phyloP scores from a whole-genome alignment of 2,797 vertebrate species.

The Oophaga sylvatica region DNA sequence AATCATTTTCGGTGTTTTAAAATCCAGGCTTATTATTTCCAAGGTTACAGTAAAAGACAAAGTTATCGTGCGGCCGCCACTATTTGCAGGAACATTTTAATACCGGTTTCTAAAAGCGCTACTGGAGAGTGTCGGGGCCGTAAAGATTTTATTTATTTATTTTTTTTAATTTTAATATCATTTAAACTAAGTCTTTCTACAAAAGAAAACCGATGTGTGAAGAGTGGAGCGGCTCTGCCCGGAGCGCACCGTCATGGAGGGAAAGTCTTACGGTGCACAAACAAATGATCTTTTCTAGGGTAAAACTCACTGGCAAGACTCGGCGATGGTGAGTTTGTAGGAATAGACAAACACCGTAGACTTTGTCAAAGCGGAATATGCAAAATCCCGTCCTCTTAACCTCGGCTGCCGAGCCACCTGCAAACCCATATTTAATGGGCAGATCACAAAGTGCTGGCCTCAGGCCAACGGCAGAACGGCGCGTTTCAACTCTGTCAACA shows the following conservation, averaged over 20 bases:
- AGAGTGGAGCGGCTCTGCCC: slow-evolving; percentile 32
- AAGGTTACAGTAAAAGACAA: slow-evolving; percentile 32
- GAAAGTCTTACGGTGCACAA: slow-evolving; percentile 67
- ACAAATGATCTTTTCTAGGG: slow-evolving; percentile 64
- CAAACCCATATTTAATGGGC: slow-evolving; percentile 78
- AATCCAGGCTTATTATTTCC: slow-evolving; percentile 22
- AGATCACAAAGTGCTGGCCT: slow-evolving; percentile 79
- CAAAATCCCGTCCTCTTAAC: slow-evolving; percentile 74
- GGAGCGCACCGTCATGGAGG: neutral
- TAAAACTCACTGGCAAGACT: slow-evolving; percentile 71
- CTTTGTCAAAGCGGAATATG: slow-evolving; percentile 75
- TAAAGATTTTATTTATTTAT: slow-evolving; percentile 22
- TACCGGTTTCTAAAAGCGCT: slow-evolving; percentile 40
- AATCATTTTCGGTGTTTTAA: neutral
- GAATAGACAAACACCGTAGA: slow-evolving; percentile 66
- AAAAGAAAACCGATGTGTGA: slow-evolving; percentile 29
- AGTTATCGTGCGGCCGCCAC: neutral
- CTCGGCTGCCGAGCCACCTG: slow-evolving; percentile 76
- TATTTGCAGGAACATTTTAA: neutral
- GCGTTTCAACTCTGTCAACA: slow-evolving; percentile 80
- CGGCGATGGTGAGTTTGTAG: slow-evolving; percentile 71
- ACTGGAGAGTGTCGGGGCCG: slow-evolving; percentile 16
- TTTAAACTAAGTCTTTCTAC: slow-evolving; percentile 36
- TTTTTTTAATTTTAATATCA: slow-evolving; percentile 1
- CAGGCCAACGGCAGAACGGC: slow-evolving; percentile 73